A percentile compares a stretch with the other conserved stretches of the same genome.
phyloP scores from a whole-genome alignment of 2,113 vertebrate species.

The Bungarus multicinctus region DNA sequence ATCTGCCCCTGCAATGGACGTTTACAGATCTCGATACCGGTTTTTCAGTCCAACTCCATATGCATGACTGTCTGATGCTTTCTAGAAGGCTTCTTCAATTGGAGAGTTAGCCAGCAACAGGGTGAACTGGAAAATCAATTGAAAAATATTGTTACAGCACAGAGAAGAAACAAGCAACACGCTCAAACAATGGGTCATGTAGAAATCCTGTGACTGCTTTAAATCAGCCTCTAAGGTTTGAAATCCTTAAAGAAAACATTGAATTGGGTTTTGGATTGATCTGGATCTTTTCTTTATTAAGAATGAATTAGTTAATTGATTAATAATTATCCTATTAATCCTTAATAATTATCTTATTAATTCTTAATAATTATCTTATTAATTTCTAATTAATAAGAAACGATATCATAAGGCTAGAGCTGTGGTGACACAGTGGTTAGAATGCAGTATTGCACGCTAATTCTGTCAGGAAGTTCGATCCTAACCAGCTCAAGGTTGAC shows the following conservation, averaged over 20 bases:
- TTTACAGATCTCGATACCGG: neutral
- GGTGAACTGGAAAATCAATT: conserved; percentile 60
- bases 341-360: too few relatives aligned
- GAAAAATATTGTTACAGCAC: conserved; percentile 19
- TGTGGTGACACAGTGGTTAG: too few relatives aligned
- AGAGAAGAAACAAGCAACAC: neutral
- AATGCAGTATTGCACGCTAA: too few relatives aligned
- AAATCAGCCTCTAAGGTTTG: neutral
- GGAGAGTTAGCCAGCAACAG: conserved; percentile 54
- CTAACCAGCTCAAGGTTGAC: too few relatives aligned
- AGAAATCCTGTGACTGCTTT: accelerated
- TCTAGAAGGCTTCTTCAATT: conserved; percentile 62
- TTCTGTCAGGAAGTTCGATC: too few relatives aligned
- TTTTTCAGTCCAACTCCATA: conserved; percentile 35
- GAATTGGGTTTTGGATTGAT: neutral
- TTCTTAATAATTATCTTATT: neutral
- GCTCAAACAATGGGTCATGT: accelerated
- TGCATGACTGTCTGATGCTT: conserved; percentile 67
- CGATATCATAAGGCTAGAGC: neutral
- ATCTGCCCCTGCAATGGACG: neutral
- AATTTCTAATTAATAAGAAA: neutral
- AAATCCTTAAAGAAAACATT: neutral
- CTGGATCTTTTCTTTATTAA: neutral
- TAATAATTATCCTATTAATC: neutral
- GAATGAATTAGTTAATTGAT: neutral